Base-by-base conservation (phyloP, 2,113 vertebrate genomes). In the Strix aluco region DNA sequence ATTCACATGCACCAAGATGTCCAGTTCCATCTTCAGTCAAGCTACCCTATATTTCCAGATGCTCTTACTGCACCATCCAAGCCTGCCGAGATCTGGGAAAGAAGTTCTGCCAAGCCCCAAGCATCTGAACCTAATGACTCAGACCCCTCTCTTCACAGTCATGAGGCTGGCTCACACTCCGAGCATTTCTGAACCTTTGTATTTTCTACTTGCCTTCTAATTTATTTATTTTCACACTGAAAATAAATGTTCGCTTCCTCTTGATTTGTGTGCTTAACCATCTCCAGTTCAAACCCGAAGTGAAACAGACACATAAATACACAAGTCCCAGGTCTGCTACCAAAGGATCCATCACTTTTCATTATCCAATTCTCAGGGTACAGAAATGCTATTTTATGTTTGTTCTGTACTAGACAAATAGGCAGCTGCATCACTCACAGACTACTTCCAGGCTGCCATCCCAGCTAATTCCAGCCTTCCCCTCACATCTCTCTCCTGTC, bases 241-340 rank as follows among this genome's bases (percentile, higher is more conserved):
- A 87, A 90, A 84, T 42, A 89, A 86, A 94, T 49, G 52, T 94
- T 95, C 86, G 91, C 36, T 55, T 90, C 52, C 46, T 72, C 44
- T 71, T 80, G 70, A 86, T 92, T 65, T 86, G 67, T 86, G 82
- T 42, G 51, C 51, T 94, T 90, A 86, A 84, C 81, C 52, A 86
- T 71, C 86, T 92, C 61, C 83, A 87, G 91, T 74, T 92, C 92
- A 94, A 95, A 83, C 30, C 63, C 82, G 73, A 93, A 96, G 57
- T 44, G 65, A 87, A 93, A 95, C 10, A 75, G 73, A 82, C 61
- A 61, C 58, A 91, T 79, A 95, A 92, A 95, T 52, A 90, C 2
- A 5, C 62, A 57, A 87, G 79, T 73, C 72, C 38, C n/a, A 26
- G 46, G 55, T 62, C 85, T 90, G 58, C 75, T 86, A 83, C 75